Base-by-base conservation (phyloP, 2,888 invertebrate genomes). In the Brachypalpus laphriformis region DNA sequence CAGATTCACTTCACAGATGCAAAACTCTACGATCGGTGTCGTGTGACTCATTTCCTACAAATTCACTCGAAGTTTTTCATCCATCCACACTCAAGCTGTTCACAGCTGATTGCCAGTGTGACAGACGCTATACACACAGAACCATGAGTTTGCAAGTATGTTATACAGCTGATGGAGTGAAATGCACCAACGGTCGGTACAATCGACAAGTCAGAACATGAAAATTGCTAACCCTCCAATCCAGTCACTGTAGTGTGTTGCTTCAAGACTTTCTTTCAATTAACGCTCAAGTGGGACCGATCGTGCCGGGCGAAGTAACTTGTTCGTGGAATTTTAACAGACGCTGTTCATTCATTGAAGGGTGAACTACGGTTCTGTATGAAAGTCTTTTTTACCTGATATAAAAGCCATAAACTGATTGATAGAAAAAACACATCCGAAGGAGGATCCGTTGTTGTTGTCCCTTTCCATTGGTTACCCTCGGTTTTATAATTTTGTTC, bases 131-230 rank as follows among this genome's bases (percentile, higher is more conserved):
- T n/a, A n/a, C n/a, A n/a, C n/a, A n/a, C n/a, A n/a, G n/a, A n/a
- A n/a, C n/a, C n/a, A n/a, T n/a, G n/a, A n/a, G n/a, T n/a, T n/a
- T n/a, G n/a, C n/a, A n/a, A n/a, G n/a, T n/a, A n/a, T 11, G 11
- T 22, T 11, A 37, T 3, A 65, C 70, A 77, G 70, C 70, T 56
- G 70, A 77, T 61, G 18, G 14, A 34, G 34, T 56, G 40, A 37
- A 37, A 31, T 61, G n/a, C 2, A 9, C 34, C n/a, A 81, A 81
- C 81, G 59, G 75, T 47, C 40, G 66, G 1, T 68, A 14, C 20
- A 25, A 51, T 56, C 49, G 31, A 75, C 81, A 68, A 16, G 82
- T 65, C 59, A 11, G 14, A 82, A 72, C 82, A 82, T 72, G 82
- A 82, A 71, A 59, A 54, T 61, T 54, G 34, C 45, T 28, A 63